Base-by-base conservation (phyloP, 2,113 vertebrate species). In the Myrmophylax atrothorax region DNA sequence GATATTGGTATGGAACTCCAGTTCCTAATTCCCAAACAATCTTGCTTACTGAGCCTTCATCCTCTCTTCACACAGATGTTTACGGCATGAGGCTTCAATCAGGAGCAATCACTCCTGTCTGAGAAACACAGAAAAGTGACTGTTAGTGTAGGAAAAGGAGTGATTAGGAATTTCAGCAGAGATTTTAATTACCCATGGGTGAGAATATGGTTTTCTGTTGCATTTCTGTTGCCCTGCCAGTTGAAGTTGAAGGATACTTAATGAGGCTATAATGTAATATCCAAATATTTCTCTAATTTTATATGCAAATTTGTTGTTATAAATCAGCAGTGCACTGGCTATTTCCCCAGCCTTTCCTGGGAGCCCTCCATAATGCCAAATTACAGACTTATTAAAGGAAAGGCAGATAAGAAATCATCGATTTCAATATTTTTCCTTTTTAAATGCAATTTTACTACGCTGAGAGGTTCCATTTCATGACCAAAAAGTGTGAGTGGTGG, bases 41-140 rank as follows among this genome's bases (percentile, higher is more conserved):
- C 35, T 77, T 90, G 72, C 70, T 91, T 89, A 29, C 58, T 94
- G 89, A 82, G 91, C 72, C 93, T 95, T 97, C 90, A 77, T 92
- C 59, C 93, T 56, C 67, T 91, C 78, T 86, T 70, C 90, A 53
- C 91, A 55, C 24, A 53, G 72, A 63, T 79, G 63, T 97, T 95
- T 94, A 56, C 58, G 62, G 23, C 75, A 2, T 77, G 70, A 84
- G 50, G 46, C 74, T 96, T 87, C 72, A 74, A 73, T 46, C 22
- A 79, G 58, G 62, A 72, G 67, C 49, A 59, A 23, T 93, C 42
- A 37, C 49, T 96, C 60, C 16, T 64, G 58, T 90, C 89, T 85
- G 94, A 93, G 96, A 93, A 94, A 69, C 56, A 53, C 55, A 60
- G 86, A 63, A 60, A 75, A 94, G 60, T 67, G 73, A 75, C 14